phyloP scores from a whole-genome alignment of 1,140 invertebrate genomes.

The Aphis gossypii region DNA sequence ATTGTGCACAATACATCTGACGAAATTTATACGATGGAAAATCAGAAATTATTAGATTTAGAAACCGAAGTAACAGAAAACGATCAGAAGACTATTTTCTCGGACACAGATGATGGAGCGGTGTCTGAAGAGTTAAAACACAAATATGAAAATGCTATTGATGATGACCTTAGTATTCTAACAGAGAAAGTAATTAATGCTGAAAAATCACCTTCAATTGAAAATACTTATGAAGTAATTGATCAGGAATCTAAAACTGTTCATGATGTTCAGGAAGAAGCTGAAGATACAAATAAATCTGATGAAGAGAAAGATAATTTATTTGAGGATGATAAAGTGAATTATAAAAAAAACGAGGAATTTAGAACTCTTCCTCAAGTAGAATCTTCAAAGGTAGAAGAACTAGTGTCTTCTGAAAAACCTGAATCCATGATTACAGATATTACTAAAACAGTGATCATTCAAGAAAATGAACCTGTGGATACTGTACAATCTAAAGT shows the following conservation, averaged over 20 bases:
- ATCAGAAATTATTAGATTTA: constrained; percentile 32
- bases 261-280: neutral
- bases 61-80: neutral
- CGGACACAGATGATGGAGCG: neutral
- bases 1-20: neutral
- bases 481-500: neutral
- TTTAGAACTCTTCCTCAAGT: neutral
- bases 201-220: neutral
- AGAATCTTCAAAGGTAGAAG: neutral
- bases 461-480: constrained; percentile 30
- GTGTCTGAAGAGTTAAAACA: constrained; percentile 3
- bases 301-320: constrained; percentile 21
- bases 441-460: neutral
- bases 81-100: neutral
- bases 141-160: neutral
- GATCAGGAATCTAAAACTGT: neutral
- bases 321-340: neutral
- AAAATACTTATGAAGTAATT: constrained; percentile 21
- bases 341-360: neutral
- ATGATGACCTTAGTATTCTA: neutral
- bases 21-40: constrained; percentile 19
- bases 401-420: neutral
- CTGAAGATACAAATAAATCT: neutral
- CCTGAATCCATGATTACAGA: neutral
- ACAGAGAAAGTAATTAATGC: neutral